A percentile compares a stretch with the other conserved stretches of the same genome.
Conservation (phyloP, 2,797 vertebrate genomes). For the Cirrhinus mrigala region DNA sequence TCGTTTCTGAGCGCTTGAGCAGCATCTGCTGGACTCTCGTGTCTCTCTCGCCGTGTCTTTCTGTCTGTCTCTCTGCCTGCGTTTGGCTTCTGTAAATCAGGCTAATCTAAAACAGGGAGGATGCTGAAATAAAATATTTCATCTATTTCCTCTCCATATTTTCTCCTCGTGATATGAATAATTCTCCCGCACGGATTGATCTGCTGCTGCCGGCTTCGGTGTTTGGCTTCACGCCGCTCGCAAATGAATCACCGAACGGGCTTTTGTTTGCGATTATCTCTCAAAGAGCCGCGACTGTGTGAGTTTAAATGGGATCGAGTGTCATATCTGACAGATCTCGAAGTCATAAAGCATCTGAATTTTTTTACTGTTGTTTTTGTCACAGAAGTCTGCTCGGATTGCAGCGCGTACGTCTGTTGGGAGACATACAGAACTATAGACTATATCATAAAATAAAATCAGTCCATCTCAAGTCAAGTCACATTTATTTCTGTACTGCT, state of each 20-base stretch:
- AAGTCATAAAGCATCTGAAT: not conserved
- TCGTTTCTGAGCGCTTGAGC: not conserved
- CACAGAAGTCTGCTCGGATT: no score
- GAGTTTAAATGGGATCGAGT: not conserved
- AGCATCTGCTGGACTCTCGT: constrained; percentile 12
- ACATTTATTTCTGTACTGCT: no score
- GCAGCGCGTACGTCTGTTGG: no score
- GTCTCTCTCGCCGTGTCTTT: constrained; percentile 12
- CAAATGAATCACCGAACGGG: not conserved
- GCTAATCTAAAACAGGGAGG: constrained; percentile 50
- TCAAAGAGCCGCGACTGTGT: not conserved
- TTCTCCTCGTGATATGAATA: constrained; percentile 51
- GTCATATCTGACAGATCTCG: not conserved
- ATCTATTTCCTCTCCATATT: constrained; percentile 56
- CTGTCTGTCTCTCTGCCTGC: not conserved
- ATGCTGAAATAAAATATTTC: constrained; percentile 56
- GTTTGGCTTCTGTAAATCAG: constrained; percentile 34
- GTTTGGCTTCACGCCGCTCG: constrained; percentile 10
- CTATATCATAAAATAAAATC: not conserved
- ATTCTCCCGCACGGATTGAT: constrained; percentile 36
- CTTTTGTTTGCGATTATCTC: not conserved
- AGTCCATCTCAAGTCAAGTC: not conserved
- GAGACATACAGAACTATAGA: accelerated
- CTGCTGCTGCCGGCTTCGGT: not conserved
- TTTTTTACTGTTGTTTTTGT: not conserved